A percentile compares a stretch with the other conserved stretches of the same genome.
Evolutionary conservation across 2,113 vertebrate species (phyloP).

Genomic region (Pterocles burchelli): DNA sequence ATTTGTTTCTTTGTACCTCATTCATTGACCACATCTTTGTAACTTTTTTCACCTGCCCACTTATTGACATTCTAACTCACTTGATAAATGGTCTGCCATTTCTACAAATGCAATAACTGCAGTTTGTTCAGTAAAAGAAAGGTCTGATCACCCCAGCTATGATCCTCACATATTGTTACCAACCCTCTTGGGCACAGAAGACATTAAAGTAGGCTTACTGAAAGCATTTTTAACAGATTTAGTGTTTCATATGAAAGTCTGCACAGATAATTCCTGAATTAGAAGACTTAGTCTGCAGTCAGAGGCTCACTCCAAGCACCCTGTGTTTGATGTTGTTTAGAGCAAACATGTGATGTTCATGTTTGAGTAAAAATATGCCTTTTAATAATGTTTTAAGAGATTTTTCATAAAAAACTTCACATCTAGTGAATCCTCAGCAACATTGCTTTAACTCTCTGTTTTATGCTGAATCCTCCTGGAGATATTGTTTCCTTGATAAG

Average conservation of each 20-base stretch:
- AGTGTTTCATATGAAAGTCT: background rate
- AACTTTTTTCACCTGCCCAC: conserved; percentile 31
- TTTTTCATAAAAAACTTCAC: background rate
- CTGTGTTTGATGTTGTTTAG: background rate
- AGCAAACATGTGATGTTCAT: background rate
- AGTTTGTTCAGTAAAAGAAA: conserved; percentile 28
- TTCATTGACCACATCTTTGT: conserved; percentile 45
- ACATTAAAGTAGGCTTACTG: background rate
- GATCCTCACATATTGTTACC: conserved; percentile 17
- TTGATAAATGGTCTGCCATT: conserved; percentile 70
- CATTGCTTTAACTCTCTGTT: background rate
- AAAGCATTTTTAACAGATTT: background rate
- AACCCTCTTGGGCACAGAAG: background rate
- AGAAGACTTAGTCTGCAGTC: background rate
- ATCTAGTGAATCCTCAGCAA: background rate
- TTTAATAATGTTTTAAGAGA: background rate
- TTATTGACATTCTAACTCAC: conserved; percentile 55
- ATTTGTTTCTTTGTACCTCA: background rate
- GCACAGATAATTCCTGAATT: background rate
- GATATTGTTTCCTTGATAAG: background rate
- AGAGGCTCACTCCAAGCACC: background rate
- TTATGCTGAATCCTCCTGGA: background rate
- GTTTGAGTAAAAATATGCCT: background rate
- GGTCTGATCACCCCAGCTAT: background rate
- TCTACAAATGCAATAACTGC: conserved; percentile 60